Percentiles rank a stretch among this genome's conserved stretches.
These are phyloP conservation scores for Pao palembangensis DNA, from an alignment of 2,113 vertebrate species.

Conservation along the genomic window DNA sequence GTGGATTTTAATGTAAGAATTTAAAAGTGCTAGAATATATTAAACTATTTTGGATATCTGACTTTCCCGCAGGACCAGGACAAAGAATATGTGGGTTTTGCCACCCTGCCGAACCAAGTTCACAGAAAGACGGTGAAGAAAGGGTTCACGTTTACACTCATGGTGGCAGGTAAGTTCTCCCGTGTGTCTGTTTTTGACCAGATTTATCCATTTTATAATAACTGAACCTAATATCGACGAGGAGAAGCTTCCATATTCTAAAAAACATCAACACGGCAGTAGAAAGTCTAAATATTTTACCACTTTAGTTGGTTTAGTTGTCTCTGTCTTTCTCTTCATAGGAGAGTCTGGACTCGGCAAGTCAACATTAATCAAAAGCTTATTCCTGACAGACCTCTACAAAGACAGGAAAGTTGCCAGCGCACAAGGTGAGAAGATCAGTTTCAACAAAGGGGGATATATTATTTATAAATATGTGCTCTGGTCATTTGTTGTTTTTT, in stretches of 20 bases:
- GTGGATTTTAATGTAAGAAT: too few species aligned
- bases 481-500: neutral
- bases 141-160: conserved; percentile 94
- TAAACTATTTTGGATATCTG: neutral
- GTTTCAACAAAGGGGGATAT: neutral
- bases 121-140: conserved; percentile 95
- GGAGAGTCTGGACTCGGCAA: conserved; percentile 94
- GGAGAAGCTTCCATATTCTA: too few species aligned
- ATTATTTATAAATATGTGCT: neutral
- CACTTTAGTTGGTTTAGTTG: neutral
- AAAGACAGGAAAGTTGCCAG: conserved; percentile 71
- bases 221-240: too few species aligned
- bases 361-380: conserved; percentile 92
- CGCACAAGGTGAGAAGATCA: conserved; percentile 63
- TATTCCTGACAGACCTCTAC: conserved; percentile 92
- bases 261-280: too few species aligned
- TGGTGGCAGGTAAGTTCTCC: conserved; percentile 86
- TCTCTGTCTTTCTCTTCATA: conserved; percentile 39
- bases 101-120: conserved; percentile 89
- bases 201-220: too few species aligned
- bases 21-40: neutral
- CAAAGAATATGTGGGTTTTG: conserved; percentile 84
- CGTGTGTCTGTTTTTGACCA: neutral
- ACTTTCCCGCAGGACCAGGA: conserved; percentile 71
- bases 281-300: too few species aligned